Conservation (phyloP, 2,888 invertebrate species). For the Oxycera nigricornis region DNA sequence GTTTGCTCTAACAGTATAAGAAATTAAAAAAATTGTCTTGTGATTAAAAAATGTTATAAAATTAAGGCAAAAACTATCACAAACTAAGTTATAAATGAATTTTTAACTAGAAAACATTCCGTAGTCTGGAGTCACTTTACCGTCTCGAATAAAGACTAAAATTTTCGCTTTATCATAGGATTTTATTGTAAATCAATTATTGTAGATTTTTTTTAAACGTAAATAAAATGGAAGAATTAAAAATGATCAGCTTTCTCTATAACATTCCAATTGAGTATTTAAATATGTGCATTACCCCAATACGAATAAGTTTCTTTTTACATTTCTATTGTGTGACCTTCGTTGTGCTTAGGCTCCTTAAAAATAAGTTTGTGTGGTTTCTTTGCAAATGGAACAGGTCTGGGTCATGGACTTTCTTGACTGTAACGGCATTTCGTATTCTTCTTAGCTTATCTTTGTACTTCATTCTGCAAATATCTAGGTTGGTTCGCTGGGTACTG, state of each 20-base stretch:
- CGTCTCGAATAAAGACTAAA: conserved; percentile 26
- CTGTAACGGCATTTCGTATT: not conserved
- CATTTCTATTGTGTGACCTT: not conserved
- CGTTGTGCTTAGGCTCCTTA: not conserved
- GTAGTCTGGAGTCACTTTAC: not conserved
- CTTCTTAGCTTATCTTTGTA: not conserved
- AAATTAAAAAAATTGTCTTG: not conserved
- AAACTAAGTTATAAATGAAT: conserved; percentile 1
- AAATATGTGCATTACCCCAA: not conserved
- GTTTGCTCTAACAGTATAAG: no score
- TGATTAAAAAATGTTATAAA: conserved; percentile 11
- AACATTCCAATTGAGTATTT: not conserved
- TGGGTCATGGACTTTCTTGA: conserved; percentile 19
- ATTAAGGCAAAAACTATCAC: not conserved
- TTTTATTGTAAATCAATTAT: conserved; percentile 29
- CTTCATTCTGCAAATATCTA: not conserved
- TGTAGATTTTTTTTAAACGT: conserved; percentile 37
- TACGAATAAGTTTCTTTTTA: not conserved
- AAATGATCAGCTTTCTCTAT: not conserved
- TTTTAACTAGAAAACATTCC: conserved; percentile 4
- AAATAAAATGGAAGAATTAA: conserved; percentile 22
- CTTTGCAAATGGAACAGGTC: not conserved
- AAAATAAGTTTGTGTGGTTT: not conserved
- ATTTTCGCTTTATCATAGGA: conserved; percentile 22
- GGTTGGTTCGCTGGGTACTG: not conserved